Evolutionary conservation across 2,113 vertebrate species (phyloP).

Genomic region (Casuarius casuarius): DNA sequence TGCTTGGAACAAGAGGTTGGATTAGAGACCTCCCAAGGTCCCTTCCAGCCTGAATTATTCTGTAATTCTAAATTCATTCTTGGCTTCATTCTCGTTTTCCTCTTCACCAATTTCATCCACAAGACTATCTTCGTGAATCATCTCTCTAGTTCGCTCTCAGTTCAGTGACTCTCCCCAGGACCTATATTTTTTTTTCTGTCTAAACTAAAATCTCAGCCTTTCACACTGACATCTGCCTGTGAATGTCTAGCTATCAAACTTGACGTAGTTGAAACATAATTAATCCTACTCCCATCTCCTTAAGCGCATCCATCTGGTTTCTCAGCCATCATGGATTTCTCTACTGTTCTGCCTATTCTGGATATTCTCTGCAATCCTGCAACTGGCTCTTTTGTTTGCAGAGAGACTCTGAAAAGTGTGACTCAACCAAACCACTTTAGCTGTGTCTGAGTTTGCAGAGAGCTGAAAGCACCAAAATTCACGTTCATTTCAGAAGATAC

Average conservation of each 20-base stretch:
- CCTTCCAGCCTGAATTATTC: background rate
- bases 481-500: background rate
- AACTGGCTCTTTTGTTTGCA: background rate
- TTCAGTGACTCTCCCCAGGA: background rate
- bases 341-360: background rate
- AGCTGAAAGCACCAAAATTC: background rate
- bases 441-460: background rate
- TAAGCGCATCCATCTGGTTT: background rate
- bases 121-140: background rate
- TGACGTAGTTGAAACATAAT: background rate
- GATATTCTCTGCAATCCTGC: background rate
- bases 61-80: background rate
- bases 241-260: background rate
- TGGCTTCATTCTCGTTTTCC: background rate
- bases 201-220: background rate
- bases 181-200: background rate
- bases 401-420: background rate
- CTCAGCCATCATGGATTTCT: background rate
- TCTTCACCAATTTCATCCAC: background rate
- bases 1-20: background rate
- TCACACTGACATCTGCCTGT: background rate
- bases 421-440: background rate
- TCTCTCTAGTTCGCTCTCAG: background rate
- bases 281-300: background rate
- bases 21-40: background rate